These are phyloP conservation scores for Sebastes goodei DNA, from an alignment of 2,797 vertebrate species.

Conservation along the genomic window DNA sequence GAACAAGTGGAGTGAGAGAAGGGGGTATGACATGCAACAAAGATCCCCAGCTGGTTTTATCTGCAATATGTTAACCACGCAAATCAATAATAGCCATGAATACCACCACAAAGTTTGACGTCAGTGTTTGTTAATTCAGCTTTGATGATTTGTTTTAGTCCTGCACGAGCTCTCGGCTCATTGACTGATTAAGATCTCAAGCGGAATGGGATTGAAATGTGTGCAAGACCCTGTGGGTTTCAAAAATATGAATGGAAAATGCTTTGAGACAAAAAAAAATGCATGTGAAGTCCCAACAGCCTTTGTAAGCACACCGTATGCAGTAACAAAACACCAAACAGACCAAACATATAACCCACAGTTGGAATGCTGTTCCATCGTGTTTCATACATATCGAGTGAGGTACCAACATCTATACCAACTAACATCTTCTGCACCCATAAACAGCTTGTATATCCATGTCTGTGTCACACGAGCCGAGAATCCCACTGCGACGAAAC, in stretches of 20 bases:
- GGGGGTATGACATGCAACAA: background rate
- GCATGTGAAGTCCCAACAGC: background rate
- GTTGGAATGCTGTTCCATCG: conserved; percentile 52
- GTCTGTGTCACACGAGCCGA: conserved; percentile 59
- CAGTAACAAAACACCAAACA: conserved; percentile 37
- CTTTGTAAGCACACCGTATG: background rate
- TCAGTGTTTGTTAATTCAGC: background rate
- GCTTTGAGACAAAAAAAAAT: background rate
- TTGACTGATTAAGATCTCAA: background rate
- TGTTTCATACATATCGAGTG: conserved; percentile 61
- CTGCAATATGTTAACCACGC: background rate
- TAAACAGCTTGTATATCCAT: conserved; percentile 67
- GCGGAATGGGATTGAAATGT: background rate
- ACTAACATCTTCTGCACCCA: conserved; percentile 57
- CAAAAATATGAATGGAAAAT: conserved; percentile 24
- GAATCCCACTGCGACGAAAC: conserved; percentile 27
- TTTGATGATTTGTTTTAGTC: background rate
- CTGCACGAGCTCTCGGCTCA: background rate
- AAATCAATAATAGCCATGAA: background rate
- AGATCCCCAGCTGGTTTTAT: background rate
- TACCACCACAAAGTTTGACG: background rate
- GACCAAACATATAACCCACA: conserved; percentile 40
- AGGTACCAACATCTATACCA: conserved; percentile 55
- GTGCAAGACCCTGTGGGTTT: background rate
- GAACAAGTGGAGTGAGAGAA: background rate